phyloP scores from a whole-genome alignment of 1,140 invertebrate species.

The Lineus longissimus region DNA sequence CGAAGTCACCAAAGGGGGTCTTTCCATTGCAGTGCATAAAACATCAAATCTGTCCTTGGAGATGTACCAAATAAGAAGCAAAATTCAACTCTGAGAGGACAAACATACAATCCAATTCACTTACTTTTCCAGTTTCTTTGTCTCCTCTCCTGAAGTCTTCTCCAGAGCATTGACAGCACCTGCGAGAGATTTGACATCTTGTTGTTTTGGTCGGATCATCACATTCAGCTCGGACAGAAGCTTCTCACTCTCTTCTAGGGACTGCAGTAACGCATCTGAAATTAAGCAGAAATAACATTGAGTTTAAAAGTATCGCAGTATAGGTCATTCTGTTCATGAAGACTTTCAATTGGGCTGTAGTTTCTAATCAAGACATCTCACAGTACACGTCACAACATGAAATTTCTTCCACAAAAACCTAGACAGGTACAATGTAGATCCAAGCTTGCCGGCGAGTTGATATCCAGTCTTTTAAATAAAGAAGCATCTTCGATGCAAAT shows the following conservation, averaged over 20 bases:
- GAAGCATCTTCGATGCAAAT: no score
- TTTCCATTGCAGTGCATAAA: no score
- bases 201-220: constrained; percentile 23
- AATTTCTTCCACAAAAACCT: no score
- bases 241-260: constrained; percentile 36
- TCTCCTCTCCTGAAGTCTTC: constrained; percentile 24
- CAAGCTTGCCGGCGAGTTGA: no score
- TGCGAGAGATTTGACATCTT: constrained; percentile 21
- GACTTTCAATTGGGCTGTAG: not conserved
- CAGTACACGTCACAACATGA: no score
- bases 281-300: not conserved
- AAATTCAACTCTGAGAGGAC: no score
- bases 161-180: constrained; percentile 25
- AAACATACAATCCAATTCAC: not conserved
- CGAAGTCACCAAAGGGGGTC: no score
- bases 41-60: no score
- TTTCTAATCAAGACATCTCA: no score
- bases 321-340: not conserved
- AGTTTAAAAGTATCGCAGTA: not conserved
- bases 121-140: constrained; percentile 30
- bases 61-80: no score
- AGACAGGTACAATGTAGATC: no score
- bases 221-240: constrained; percentile 32
- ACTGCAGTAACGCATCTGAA: constrained; percentile 27
- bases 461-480: no score